Percentiles rank a stretch among this genome's conserved stretches.
Conservation (phyloP, 1,140 invertebrate genomes). For the Scaptomyza graminum region DNA sequence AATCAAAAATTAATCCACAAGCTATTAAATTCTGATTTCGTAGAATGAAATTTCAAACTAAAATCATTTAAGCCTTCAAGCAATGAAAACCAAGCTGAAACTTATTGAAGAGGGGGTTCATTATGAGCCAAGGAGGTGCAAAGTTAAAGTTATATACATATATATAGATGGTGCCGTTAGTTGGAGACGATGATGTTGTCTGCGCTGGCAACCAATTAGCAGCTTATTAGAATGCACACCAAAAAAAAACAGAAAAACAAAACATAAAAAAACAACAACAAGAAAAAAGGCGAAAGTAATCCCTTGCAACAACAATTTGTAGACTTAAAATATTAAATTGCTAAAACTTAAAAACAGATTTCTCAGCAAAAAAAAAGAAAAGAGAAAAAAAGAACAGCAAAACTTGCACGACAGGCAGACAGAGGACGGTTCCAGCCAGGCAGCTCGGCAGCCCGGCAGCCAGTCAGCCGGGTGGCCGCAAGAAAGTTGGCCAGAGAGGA, state of each 20-base stretch:
- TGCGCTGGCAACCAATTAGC: conserved; percentile 75
- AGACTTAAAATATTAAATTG: conserved; percentile 83
- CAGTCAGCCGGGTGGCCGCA: conserved; percentile 39
- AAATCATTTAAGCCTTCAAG: conserved; percentile 63
- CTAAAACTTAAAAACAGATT: conserved; percentile 81
- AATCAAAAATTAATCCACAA: conserved; percentile 30
- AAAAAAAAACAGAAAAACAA: conserved; percentile 13
- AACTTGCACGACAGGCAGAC: conserved; percentile 34
- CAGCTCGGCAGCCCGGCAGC: conserved; percentile 2
- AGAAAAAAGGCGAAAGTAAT: conserved; percentile 45
- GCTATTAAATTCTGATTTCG: conserved; percentile 78
- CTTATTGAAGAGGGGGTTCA: not conserved
- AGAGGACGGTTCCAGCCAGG: conserved; percentile 1
- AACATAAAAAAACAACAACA: not conserved
- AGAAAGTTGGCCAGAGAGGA: conserved; percentile 23
- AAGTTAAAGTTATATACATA: conserved; percentile 12
- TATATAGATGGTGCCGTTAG: conserved; percentile 55
- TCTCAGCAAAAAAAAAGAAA: conserved; percentile 53
- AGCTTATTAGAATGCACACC: conserved; percentile 81
- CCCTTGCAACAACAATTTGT: conserved; percentile 77
- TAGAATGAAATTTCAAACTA: conserved; percentile 81
- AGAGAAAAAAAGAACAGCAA: conserved; percentile 2
- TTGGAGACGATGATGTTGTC: conserved; percentile 48
- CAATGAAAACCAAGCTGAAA: conserved; percentile 11
- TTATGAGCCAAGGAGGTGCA: not conserved